Conservation (phyloP, 2,113 vertebrate genomes). For the Deroptyus accipitrinus region DNA sequence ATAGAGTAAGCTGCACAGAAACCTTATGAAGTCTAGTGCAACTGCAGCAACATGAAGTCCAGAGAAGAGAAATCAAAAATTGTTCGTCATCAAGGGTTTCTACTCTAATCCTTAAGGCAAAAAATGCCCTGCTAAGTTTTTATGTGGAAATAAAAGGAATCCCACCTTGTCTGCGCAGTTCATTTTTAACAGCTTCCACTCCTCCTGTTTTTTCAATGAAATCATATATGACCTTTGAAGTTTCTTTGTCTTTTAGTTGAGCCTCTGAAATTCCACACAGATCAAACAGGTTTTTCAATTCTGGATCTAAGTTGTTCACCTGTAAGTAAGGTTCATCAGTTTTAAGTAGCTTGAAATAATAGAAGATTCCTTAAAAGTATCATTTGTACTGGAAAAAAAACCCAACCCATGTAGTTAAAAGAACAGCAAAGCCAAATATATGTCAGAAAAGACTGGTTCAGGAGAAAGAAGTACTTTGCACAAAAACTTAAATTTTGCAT, state of each 20-base stretch:
- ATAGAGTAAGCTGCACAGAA: background rate
- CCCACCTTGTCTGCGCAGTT: conserved; percentile 94
- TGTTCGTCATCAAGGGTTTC: background rate
- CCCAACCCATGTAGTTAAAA: background rate
- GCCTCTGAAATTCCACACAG: conserved; percentile 97
- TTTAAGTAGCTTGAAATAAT: background rate
- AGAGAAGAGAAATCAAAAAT: background rate
- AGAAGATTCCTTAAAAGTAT: background rate
- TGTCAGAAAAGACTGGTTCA: background rate
- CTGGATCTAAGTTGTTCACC: conserved; percentile 97
- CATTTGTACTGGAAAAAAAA: background rate
- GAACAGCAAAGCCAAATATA: background rate
- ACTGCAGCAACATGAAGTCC: background rate
- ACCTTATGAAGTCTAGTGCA: background rate
- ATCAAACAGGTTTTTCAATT: conserved; percentile 97
- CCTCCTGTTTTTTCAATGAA: conserved; percentile 99
- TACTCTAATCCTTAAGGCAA: background rate
- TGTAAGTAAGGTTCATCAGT: conserved; percentile 62
- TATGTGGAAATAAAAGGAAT: background rate
- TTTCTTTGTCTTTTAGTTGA: conserved; percentile 97
- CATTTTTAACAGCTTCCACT: conserved; percentile 97
- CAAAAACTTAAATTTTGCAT: background rate
- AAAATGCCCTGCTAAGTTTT: background rate
- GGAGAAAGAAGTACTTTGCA: background rate
- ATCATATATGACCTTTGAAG: conserved; percentile 98